Percentiles rank a stretch among this genome's conserved stretches.
phyloP scores from a whole-genome alignment of 2,113 vertebrate species.

The Leptosomus discolor region DNA sequence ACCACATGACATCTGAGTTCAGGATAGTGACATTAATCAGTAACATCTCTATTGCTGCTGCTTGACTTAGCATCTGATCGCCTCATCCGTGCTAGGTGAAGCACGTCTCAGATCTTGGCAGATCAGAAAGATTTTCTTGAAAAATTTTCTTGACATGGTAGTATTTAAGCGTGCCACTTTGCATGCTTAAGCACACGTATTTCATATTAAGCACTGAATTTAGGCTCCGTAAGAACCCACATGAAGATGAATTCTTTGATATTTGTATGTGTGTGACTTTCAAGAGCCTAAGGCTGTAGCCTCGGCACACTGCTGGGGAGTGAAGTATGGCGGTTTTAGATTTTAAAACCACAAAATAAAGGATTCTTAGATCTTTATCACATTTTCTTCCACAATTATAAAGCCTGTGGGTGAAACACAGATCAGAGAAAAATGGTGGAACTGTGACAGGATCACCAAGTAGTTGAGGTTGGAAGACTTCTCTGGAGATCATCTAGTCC shows the following conservation, averaged over 20 bases:
- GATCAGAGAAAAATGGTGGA: not conserved
- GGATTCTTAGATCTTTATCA: not conserved
- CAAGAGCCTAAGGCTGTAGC: not conserved
- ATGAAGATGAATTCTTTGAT: not conserved
- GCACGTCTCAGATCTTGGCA: not conserved
- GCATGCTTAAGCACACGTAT: fast-evolving
- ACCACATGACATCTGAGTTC: not conserved
- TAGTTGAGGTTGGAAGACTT: not conserved
- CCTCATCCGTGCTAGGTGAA: not conserved
- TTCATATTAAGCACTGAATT: not conserved
- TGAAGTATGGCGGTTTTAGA: not conserved
- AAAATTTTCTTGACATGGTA: not conserved
- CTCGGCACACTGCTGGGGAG: not conserved
- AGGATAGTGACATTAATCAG: not conserved
- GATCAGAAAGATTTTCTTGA: not conserved
- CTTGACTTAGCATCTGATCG: not conserved
- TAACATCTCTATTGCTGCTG: not conserved
- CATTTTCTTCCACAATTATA: not conserved
- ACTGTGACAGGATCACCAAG: not conserved
- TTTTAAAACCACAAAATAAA: not conserved
- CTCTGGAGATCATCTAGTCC: not conserved
- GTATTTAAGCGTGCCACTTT: not conserved
- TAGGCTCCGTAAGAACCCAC: not conserved
- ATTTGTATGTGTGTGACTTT: not conserved
- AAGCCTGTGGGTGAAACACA: not conserved